Percentiles rank a stretch among this genome's conserved stretches.
phyloP scores from a whole-genome alignment of 2,797 vertebrate species.

The Mus caroli region DNA sequence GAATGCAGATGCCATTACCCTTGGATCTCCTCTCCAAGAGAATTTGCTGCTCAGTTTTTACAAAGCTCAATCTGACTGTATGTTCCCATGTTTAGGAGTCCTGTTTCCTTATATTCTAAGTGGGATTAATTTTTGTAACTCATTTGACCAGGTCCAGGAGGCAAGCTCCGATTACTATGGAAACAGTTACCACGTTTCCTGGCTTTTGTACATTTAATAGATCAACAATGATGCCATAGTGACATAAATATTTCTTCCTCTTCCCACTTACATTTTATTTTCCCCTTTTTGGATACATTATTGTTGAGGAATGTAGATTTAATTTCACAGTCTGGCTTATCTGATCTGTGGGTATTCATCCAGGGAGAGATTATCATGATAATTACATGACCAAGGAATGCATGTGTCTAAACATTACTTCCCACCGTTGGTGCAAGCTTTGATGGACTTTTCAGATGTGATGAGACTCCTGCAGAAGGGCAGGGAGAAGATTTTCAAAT shows the following conservation, averaged over 20 bases:
- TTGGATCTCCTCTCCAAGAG: neutral
- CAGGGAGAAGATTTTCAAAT: neutral
- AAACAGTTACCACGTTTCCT: constrained; percentile 69
- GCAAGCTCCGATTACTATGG: constrained; percentile 65
- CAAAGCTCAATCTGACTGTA: neutral
- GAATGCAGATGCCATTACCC: neutral
- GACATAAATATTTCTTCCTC: constrained; percentile 35
- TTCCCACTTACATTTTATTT: constrained; percentile 37
- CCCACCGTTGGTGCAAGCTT: neutral
- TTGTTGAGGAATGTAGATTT: constrained; percentile 5
- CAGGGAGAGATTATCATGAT: neutral
- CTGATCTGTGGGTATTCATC: neutral
- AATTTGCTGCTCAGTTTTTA: neutral
- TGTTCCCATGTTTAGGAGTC: constrained; percentile 1
- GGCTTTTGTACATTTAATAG: constrained; percentile 16
- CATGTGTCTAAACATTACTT: neutral
- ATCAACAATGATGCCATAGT: constrained; percentile 6
- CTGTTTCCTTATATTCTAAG: constrained; percentile 41
- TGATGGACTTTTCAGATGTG: neutral
- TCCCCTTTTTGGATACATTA: neutral
- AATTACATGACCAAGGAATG: neutral
- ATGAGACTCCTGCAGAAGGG: neutral
- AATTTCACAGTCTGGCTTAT: neutral
- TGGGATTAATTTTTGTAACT: constrained; percentile 74
- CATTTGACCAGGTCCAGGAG: constrained; percentile 66